Base-by-base conservation (phyloP, 2,113 vertebrate species). In the Rhinopomastus cyanomelas region DNA sequence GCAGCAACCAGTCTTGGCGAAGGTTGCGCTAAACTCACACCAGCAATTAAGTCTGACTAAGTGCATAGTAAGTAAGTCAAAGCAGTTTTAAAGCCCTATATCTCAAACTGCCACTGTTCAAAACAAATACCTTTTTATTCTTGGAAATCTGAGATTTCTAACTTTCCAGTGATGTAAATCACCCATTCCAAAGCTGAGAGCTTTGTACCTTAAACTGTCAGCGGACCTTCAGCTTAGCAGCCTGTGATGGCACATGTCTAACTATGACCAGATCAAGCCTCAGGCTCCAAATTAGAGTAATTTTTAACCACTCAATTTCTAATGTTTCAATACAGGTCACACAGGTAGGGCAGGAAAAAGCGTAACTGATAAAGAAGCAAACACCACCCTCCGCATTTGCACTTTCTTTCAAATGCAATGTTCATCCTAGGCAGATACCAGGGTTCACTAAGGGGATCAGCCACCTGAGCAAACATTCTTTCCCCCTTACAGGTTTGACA, bases 151-250 rank as follows among this genome's bases (percentile, higher is more conserved):
- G 74, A 76, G 77, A 62, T 66, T 76, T 89, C 3, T 19, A 56
- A 80, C 51, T 88, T 87, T 87, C 62, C 26, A 36, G 55, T 66
- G 67, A 23, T 49, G 52, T 85, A 90, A 90, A 93, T 92, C 74
- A 73, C 16, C 48, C 44, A 32, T 74, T 81, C 62, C 59, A 61
- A 82, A 88, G 62, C 30, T 69, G 56, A 32, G 27, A 79, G 39
- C 48, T 90, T 95, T 92, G 74, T 46, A 60, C 55, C 83, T 85
- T 85, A 93, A 92, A 32, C 72, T 62, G 69, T 73, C 90, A 83
- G 17, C 88, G 82, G 65, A 12, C 55, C 56, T 83, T 95, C 80
- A 78, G 74, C 72, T 89, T 60, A 95, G 79, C 87, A 88, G 61
- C 14, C 76, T 71, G 52, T 3, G 49, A 34, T 88, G 91, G 77